Evolutionary conservation across 2,888 invertebrate genomes (phyloP).

Genomic region (Acanthococcus lagerstroemiae): DNA sequence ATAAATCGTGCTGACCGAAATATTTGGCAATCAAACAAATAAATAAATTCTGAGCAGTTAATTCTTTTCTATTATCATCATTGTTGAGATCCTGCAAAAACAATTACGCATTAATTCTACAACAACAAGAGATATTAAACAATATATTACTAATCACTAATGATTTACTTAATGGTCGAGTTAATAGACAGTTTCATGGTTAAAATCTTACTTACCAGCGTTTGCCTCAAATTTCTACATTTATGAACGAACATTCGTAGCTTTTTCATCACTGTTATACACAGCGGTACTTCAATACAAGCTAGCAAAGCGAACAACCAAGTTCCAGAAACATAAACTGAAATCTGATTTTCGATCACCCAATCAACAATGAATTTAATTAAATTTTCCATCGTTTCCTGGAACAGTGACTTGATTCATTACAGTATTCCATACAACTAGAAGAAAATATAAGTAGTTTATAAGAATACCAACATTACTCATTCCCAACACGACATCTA

Average conservation of each 20-base stretch:
- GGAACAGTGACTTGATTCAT: not conserved
- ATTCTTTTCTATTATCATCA: constrained; percentile 3
- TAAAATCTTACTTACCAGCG: constrained; percentile 7
- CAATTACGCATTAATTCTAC: not conserved
- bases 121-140: not conserved
- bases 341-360: constrained; percentile 2
- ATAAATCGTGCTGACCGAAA: constrained; percentile 16
- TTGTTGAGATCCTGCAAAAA: not conserved
- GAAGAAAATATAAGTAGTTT: not conserved
- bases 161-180: not conserved
- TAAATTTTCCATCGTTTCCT: constrained; percentile 12
- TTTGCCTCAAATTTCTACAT: not conserved
- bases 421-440: not conserved
- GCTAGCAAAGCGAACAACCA: constrained; percentile 17
- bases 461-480: not conserved
- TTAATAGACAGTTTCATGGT: not conserved
- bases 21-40: constrained; percentile 16
- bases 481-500: constrained; percentile 8
- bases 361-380: constrained; percentile 5
- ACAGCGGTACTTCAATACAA: constrained; percentile 18
- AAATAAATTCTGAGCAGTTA: constrained; percentile 12
- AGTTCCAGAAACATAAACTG: constrained; percentile 4
- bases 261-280: constrained; percentile 1
- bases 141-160: not conserved
- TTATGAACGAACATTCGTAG: not conserved